Conservation (phyloP, 2,113 vertebrate genomes). For the Antechinus stuartii region DNA sequence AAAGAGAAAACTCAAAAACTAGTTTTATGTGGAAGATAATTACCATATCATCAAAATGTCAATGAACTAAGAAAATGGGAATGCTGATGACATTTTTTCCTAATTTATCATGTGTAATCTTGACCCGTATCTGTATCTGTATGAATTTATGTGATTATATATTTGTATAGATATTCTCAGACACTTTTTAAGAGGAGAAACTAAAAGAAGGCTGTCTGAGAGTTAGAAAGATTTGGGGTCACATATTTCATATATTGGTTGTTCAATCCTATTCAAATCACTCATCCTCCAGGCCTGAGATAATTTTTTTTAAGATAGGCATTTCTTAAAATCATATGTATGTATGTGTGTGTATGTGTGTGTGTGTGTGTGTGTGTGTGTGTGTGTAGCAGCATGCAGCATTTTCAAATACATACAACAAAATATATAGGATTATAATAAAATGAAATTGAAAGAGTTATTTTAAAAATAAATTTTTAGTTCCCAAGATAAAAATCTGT, state of each 20-base stretch:
- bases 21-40: neutral
- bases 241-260: neutral
- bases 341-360: too few species aligned
- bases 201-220: accelerated
- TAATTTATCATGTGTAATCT: neutral
- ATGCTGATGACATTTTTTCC: neutral
- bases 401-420: neutral
- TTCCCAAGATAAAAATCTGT: neutral
- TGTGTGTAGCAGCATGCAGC: neutral
- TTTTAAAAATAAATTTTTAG: neutral
- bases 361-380: neutral
- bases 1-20: neutral
- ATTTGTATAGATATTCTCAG: neutral
- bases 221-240: neutral
- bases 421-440: neutral
- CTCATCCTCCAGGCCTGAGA: neutral
- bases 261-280: neutral
- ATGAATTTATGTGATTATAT: neutral
- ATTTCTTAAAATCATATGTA: neutral
- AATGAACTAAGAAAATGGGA: constrained; percentile 2
- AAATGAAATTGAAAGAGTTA: neutral
- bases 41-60: neutral
- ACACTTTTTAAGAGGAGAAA: neutral
- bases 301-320: neutral
- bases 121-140: neutral